phyloP scores from a whole-genome alignment of 2,888 invertebrate species.

The Nezara viridula region DNA sequence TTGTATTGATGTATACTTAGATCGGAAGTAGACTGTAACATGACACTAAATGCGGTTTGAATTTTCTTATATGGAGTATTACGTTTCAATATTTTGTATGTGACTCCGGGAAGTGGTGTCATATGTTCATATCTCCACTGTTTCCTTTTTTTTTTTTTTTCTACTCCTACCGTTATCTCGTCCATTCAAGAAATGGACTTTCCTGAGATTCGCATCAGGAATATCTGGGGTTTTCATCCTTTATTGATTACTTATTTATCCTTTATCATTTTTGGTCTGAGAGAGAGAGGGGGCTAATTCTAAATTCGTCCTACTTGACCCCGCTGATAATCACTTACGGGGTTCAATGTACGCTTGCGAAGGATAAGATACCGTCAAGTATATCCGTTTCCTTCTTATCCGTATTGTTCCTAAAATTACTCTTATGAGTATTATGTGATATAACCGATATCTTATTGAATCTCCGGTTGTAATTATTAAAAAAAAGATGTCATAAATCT shows the following conservation, averaged over 20 bases:
- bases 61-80: background rate
- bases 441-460: background rate
- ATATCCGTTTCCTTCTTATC: constrained; percentile 1
- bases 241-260: background rate
- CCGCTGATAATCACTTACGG: background rate
- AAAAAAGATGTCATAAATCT: background rate
- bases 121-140: background rate
- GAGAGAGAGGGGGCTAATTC: background rate
- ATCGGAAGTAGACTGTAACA: background rate
- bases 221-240: background rate
- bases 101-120: background rate
- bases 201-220: background rate
- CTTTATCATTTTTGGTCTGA: background rate
- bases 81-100: background rate
- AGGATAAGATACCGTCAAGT: constrained; percentile 22
- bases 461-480: background rate
- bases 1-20: too few relatives aligned
- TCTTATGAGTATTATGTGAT: background rate
- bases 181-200: background rate
- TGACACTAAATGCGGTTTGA: background rate
- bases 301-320: background rate
- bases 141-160: background rate
- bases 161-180: background rate
- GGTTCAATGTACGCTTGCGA: background rate
- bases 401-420: background rate